phyloP scores from a whole-genome alignment of 92 coral and sea anemone species.

The Palythoa heliodiscus region DNA sequence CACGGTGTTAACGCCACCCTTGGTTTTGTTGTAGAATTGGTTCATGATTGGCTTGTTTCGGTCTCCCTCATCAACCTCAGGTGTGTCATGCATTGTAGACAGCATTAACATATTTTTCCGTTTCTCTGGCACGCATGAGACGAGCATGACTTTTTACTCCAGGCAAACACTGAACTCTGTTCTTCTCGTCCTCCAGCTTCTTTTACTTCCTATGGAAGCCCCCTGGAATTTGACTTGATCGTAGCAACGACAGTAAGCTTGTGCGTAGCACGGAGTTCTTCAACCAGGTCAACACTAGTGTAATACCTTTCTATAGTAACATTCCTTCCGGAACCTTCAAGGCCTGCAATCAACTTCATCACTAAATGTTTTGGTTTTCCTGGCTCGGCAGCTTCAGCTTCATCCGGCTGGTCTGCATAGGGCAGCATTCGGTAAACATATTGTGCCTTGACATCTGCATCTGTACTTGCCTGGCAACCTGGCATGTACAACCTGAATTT shows the following conservation, averaged over 20 bases:
- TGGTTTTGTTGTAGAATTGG: constrained; percentile 19
- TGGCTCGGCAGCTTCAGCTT: too few species aligned
- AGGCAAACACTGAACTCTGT: constrained; percentile 14
- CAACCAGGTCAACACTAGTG: too few species aligned
- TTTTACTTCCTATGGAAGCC: neutral
- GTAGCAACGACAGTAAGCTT: neutral
- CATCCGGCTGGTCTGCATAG: too few species aligned
- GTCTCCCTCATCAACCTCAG: constrained; percentile 15
- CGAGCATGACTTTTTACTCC: constrained; percentile 20
- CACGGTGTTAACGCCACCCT: too few species aligned
- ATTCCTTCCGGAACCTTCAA: too few species aligned
- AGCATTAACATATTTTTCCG: constrained; percentile 33
- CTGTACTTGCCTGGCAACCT: neutral
- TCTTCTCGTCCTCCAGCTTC: neutral
- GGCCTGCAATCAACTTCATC: too few species aligned
- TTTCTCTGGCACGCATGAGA: constrained; percentile 28
- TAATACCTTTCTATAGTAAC: too few species aligned
- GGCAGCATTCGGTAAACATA: too few species aligned
- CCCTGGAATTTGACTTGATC: neutral
- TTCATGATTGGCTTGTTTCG: constrained; percentile 27
- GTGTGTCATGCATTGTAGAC: constrained; percentile 30
- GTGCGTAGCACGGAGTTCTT: neutral
- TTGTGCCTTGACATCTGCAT: neutral
- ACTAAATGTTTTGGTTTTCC: neutral
- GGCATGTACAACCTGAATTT: too few species aligned